Evolutionary conservation across 1,140 invertebrate species (phyloP).

Genomic region (Danaus plexippus): DNA sequence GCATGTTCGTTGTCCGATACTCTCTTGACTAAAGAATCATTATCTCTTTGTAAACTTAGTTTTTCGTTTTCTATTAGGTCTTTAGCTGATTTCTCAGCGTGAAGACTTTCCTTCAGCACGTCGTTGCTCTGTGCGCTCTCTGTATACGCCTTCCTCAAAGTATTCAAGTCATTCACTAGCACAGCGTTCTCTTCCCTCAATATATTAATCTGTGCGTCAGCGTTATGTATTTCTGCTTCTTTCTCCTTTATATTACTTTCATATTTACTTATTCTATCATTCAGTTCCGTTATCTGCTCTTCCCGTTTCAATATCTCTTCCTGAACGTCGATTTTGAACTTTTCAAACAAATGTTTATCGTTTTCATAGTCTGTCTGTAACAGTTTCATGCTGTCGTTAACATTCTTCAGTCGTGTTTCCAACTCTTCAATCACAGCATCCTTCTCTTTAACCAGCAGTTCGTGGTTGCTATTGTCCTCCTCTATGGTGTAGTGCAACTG

Average conservation of each 20-base stretch:
- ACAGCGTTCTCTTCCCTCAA: slow-evolving; percentile 16
- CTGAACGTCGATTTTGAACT: slow-evolving; percentile 18
- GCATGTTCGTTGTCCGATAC: slow-evolving; percentile 5
- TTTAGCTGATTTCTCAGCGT: slow-evolving; percentile 21
- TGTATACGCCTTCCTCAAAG: slow-evolving; percentile 11
- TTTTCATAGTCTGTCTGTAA: slow-evolving; percentile 30
- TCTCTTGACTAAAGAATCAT: slow-evolving; percentile 16
- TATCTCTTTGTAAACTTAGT: slow-evolving; percentile 12
- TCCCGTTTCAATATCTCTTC: slow-evolving; percentile 14
- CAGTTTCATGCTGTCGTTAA: slow-evolving; percentile 16
- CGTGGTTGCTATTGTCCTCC: slow-evolving; percentile 34
- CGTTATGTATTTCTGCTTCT: slow-evolving; percentile 13
- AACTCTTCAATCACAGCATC: slow-evolving; percentile 28
- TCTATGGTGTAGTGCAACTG: slow-evolving; percentile 32
- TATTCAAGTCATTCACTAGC: slow-evolving; percentile 17
- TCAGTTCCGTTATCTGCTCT: slow-evolving; percentile 8
- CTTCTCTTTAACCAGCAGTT: slow-evolving; percentile 37
- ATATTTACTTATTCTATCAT: slow-evolving; percentile 7
- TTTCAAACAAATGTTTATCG: slow-evolving; percentile 22
- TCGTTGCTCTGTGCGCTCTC: slow-evolving; percentile 20
- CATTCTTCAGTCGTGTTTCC: slow-evolving; percentile 21
- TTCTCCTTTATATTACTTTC: slow-evolving; percentile 16
- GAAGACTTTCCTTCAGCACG: slow-evolving; percentile 15
- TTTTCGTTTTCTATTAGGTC: slow-evolving; percentile 28
- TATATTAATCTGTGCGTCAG: slow-evolving; percentile 12